These are phyloP conservation scores for Cyrtonyx montezumae DNA, from an alignment of 2,113 vertebrate genomes.

Conservation along the genomic window DNA sequence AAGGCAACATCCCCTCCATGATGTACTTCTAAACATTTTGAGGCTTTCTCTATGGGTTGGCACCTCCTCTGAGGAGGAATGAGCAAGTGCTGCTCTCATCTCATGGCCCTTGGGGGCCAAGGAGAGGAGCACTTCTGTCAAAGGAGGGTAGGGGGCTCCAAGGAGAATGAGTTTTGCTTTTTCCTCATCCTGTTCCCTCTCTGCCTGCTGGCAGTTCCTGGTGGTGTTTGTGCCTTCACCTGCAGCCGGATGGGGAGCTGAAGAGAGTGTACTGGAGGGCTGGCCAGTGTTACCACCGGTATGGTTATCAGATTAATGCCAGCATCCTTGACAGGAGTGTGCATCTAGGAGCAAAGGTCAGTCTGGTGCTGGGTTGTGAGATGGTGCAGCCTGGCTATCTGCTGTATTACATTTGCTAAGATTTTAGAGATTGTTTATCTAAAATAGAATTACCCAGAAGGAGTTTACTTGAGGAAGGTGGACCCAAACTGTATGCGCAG, in stretches of 20 bases:
- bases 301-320: background rate
- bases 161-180: background rate
- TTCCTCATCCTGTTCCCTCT: accelerated
- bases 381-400: background rate
- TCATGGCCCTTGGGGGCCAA: background rate
- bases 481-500: background rate
- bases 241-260: background rate
- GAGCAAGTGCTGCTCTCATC: accelerated
- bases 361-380: background rate
- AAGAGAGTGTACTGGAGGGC: background rate
- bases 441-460: background rate
- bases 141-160: accelerated
- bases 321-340: background rate
- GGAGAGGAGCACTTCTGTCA: accelerated
- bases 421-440: background rate
- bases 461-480: background rate
- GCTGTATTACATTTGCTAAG: background rate
- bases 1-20: background rate
- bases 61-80: background rate
- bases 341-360: background rate
- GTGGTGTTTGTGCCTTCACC: background rate
- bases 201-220: background rate
- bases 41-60: background rate
- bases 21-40: background rate
- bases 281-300: background rate